Evolutionary conservation across 1,140 invertebrate species (phyloP), one percentile per base, ranked within the genome.

Genomic region (Notospermus geniculatus): DNA sequence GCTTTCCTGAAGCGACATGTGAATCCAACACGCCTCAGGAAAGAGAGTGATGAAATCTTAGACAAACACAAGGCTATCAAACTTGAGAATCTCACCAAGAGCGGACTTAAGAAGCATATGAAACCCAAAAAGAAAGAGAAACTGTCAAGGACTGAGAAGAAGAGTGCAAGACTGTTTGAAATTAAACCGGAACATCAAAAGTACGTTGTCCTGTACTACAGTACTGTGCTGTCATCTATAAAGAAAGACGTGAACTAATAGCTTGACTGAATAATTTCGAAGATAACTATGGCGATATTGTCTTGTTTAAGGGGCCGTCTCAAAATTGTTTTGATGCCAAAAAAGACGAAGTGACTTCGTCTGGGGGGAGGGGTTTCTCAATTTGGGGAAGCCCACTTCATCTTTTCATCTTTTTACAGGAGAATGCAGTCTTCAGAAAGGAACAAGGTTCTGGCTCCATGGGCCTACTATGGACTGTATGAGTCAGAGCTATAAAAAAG

Each of bases 1-100:
- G 61, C 67, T 2, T 72, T 71, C 56, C 39, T 67, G 0, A 60
- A 66, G 59, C 30, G 57, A 27, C 65, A 66, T 59, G 46, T 71
- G 11, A 68, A 66, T 22, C 30, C 28, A 46, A 59, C 56, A 11
- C 55, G 65, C 30, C 54, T 70, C 19, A 2, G 30, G 2, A 36
- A 57, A 29, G 65, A 63, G 25, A 63, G 67, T 30, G 59, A 64
- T 54, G n/a, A 27, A 5, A 50, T 27, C n/a, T n/a, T 50, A 9
- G n/a, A 50, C 25, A 4, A 4, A 9, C n/a, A 27, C n/a, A 19
- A 50, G 25, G n/a, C 46, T n/a, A 5, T 7, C 5, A 50, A 50
- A 19, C 46, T 36, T 15, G 32, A 36, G 32, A 36, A 36, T 36
- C 15, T 4, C 15, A 15, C 5, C 32, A 36, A 36, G 32, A 4